phyloP scores from a whole-genome alignment of 2,797 vertebrate genomes.

The Gymnodraco acuticeps region DNA sequence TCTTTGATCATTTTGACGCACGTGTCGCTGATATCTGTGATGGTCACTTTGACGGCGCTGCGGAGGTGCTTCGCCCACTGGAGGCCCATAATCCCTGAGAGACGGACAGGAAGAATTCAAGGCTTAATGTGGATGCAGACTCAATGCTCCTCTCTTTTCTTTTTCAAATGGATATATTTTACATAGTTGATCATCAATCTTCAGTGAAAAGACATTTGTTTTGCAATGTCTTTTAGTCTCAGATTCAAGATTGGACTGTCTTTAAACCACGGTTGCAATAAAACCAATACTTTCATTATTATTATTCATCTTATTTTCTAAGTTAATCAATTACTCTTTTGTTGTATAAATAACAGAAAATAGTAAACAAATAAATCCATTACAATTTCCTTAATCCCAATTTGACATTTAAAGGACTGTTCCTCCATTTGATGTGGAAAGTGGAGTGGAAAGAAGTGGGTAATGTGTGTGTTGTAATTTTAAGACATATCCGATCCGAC shows the following conservation, averaged over 20 bases:
- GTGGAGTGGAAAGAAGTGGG: too few species aligned
- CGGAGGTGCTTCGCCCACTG: slow-evolving; percentile 97
- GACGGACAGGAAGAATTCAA: fast-evolving
- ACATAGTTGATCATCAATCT: not conserved
- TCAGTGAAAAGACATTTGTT: not conserved
- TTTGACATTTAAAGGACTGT: not conserved
- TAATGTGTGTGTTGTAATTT: too few species aligned
- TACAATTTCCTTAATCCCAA: not conserved
- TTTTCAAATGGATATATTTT: not conserved
- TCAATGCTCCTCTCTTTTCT: not conserved
- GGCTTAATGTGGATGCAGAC: not conserved
- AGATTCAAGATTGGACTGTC: not conserved
- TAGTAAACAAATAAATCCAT: not conserved
- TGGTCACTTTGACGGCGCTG: slow-evolving; percentile 91
- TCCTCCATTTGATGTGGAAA: not conserved
- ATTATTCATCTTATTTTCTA: not conserved
- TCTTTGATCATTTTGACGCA: slow-evolving; percentile 94
- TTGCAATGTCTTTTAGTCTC: not conserved
- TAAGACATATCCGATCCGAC: not conserved
- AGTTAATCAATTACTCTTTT: not conserved
- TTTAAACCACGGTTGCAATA: not conserved
- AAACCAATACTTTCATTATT: not conserved
- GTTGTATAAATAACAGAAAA: too few species aligned
- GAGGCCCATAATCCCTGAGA: slow-evolving; percentile 95
- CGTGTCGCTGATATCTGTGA: slow-evolving; percentile 93